Conservation (phyloP, 2,888 invertebrate genomes). For the Drosophila acutilabella region DNA sequence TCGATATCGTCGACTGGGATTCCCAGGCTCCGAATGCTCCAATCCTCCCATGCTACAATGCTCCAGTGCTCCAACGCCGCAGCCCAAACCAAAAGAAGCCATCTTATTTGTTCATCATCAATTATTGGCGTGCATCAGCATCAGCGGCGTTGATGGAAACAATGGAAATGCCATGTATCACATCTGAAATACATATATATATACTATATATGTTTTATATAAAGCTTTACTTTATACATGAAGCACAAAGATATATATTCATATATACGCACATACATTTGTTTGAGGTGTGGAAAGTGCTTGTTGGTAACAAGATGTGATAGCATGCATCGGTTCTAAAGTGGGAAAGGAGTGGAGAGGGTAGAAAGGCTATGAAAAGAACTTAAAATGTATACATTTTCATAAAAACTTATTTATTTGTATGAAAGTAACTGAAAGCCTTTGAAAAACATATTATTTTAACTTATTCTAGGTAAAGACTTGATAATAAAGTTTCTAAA, state of each 20-base stretch:
- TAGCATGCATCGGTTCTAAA: slow-evolving; percentile 49
- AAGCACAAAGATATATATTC: neutral
- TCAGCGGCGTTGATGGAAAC: slow-evolving; percentile 68
- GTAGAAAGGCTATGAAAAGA: neutral
- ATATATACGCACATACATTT: slow-evolving; percentile 15
- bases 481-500: no score
- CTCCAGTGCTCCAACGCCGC: slow-evolving; percentile 18
- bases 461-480: no score
- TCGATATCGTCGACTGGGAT: slow-evolving; percentile 38
- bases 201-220: slow-evolving; percentile 15
- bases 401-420: neutral
- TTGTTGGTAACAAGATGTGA: slow-evolving; percentile 43
- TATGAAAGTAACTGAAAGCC: no score
- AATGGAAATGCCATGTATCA: slow-evolving; percentile 71
- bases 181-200: slow-evolving; percentile 45
- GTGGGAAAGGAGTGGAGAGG: neutral
- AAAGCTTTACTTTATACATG: slow-evolving; percentile 6
- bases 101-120: slow-evolving; percentile 82
- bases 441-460: no score
- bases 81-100: slow-evolving; percentile 70
- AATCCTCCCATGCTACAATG: slow-evolving; percentile 11
- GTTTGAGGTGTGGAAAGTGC: slow-evolving; percentile 51
- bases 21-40: slow-evolving; percentile 18
- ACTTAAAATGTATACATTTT: neutral
- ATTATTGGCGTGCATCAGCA: slow-evolving; percentile 79